phyloP scores from a whole-genome alignment of 2,113 vertebrate species.

The Machaerirhynchus nigripectus region DNA sequence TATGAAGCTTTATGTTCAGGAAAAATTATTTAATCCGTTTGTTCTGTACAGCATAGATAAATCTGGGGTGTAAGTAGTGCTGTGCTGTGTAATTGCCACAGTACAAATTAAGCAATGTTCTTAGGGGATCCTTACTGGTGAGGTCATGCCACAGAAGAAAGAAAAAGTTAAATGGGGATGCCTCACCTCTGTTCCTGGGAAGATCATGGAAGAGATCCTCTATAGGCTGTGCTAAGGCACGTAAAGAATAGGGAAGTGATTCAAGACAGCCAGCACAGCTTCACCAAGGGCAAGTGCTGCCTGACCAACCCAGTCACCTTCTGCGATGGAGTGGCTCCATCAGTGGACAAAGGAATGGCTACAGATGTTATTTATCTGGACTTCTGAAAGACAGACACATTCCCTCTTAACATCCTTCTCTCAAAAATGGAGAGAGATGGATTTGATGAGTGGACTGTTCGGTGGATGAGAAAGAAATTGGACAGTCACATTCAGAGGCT shows the following conservation, averaged over 20 bases:
- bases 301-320: neutral
- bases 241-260: accelerated
- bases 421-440: neutral
- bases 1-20: neutral
- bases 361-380: neutral
- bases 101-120: neutral
- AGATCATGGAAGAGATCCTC: neutral
- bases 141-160: neutral
- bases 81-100: neutral
- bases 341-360: neutral
- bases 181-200: neutral
- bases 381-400: neutral
- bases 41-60: neutral
- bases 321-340: too few species aligned
- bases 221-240: neutral
- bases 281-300: neutral
- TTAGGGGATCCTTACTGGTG: neutral
- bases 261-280: accelerated
- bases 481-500: neutral
- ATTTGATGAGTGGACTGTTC: neutral
- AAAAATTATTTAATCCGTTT: neutral
- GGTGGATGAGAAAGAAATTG: neutral
- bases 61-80: neutral
- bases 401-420: neutral
- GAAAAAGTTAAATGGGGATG: neutral